Conservation (phyloP, 92 coral and sea anemone genomes). For the Porites divaricata region DNA sequence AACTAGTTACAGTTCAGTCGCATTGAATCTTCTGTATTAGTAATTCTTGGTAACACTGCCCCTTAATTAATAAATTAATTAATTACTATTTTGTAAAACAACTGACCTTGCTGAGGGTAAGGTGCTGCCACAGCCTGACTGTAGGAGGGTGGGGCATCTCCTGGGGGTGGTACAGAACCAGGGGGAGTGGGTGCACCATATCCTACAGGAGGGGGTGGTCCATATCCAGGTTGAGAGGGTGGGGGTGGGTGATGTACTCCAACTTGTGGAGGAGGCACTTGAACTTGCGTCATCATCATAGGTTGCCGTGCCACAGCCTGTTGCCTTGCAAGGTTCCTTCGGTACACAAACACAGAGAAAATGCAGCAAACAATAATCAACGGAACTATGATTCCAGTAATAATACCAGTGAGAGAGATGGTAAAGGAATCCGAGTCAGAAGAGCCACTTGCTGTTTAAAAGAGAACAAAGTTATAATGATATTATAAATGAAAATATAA, state of each 20-base stretch:
- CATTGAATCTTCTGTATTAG: too few relatives aligned
- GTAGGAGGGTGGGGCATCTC: slow-evolving; percentile 54
- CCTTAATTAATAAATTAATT: too few relatives aligned
- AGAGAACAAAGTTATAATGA: not conserved
- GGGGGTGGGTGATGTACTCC: slow-evolving; percentile 7
- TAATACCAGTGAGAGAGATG: slow-evolving; percentile 4
- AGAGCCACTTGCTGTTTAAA: not conserved
- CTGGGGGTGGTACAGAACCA: slow-evolving; percentile 38
- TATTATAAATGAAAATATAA: too few relatives aligned
- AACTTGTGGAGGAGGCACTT: slow-evolving; percentile 7
- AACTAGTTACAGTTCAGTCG: too few relatives aligned
- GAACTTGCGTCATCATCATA: not conserved
- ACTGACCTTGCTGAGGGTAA: slow-evolving; percentile 45
- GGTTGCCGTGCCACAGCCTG: not conserved
- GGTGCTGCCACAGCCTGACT: slow-evolving; percentile 25
- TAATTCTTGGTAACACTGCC: too few relatives aligned
- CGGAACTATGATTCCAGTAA: slow-evolving; percentile 23
- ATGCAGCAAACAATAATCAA: slow-evolving; percentile 25
- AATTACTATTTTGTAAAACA: not conserved
- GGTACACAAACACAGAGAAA: slow-evolving; percentile 16
- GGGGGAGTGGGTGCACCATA: slow-evolving; percentile 42
- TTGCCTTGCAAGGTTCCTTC: not conserved
- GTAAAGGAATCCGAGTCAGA: not conserved
- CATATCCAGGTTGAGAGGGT: slow-evolving; percentile 44
- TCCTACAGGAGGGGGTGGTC: slow-evolving; percentile 44